phyloP scores from a whole-genome alignment of 2,113 vertebrate genomes.

The Apaloderma vittatum region DNA sequence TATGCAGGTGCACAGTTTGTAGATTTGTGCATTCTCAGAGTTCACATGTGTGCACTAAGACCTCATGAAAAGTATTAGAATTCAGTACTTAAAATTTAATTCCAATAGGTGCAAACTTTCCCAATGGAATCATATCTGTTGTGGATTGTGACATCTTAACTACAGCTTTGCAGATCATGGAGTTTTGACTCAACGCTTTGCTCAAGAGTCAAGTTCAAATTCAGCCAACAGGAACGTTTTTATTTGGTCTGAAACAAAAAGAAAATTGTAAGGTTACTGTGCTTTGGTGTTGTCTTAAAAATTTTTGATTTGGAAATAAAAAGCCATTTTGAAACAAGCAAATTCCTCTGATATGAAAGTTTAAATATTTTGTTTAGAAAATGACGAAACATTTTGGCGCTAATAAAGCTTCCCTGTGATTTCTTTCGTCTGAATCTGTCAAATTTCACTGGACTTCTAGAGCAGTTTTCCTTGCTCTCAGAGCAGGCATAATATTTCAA shows the following conservation, averaged over 20 bases:
- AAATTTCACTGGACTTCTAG: neutral
- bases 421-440: neutral
- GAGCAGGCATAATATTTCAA: neutral
- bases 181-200: neutral
- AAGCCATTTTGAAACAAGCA: neutral
- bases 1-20: neutral
- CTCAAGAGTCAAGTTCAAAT: neutral
- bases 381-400: neutral
- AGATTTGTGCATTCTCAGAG: neutral
- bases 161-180: neutral
- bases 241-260: neutral
- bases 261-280: neutral
- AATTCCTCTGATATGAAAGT: neutral
- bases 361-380: neutral
- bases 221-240: neutral
- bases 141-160: neutral
- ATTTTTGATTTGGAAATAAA: neutral
- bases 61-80: neutral
- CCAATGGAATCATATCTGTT: neutral
- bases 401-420: neutral
- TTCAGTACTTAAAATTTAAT: neutral
- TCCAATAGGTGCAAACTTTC: neutral
- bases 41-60: neutral
- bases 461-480: neutral
- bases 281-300: neutral